Base-by-base conservation (phyloP, 1,140 invertebrate genomes). In the Tetramorium simillimum region DNA sequence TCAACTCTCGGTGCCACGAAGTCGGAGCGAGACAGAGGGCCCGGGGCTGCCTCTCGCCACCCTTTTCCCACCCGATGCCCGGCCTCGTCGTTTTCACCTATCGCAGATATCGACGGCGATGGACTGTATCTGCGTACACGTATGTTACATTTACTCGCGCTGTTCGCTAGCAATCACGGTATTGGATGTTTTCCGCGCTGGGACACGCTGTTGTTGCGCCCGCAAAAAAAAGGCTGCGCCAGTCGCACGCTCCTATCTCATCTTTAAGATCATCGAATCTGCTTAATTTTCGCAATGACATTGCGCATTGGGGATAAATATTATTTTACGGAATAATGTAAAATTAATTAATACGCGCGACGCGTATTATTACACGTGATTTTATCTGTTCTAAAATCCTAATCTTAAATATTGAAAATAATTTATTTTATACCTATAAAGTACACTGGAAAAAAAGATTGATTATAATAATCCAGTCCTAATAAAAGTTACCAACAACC, bases 81-180 rank as follows among this genome's bases (percentile, higher is more conserved):
- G 18, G 21, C 46, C 40, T 60, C 21, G 33, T 21, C 37, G 4
- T 70, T 60, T 69, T 70, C 60, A 37, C 81, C 46, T 60, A 69
- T 37, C 24, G 46, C n/a, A n/a, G 63, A 84, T 84, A 67, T 60
- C 43, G 56, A 65, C 72, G 40, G 24, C 46, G 16, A 60, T 82
- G 56, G 62, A 16, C 53, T 73, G 43, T 81, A 70, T 86, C 81
- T 58, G 69, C 43, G 10, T 69, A 78, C 72, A 51, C 56, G 67
- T 88, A 85, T 72, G 91, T 81, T 84, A 75, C 69, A 75, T 67
- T 85, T 80, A 78, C 70, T 82, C 56, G 40, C 60, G 78, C 51
- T 78, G 37, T 69, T 87, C 63, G 65, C 70, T 28, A 86, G 89
- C 91, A 91, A 92, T 91, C 91, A 87, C 89, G 88, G 88, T 92